Evolutionary conservation across 2,888 invertebrate genomes (phyloP).

Genomic region (Pachymerium ferrugineum): DNA sequence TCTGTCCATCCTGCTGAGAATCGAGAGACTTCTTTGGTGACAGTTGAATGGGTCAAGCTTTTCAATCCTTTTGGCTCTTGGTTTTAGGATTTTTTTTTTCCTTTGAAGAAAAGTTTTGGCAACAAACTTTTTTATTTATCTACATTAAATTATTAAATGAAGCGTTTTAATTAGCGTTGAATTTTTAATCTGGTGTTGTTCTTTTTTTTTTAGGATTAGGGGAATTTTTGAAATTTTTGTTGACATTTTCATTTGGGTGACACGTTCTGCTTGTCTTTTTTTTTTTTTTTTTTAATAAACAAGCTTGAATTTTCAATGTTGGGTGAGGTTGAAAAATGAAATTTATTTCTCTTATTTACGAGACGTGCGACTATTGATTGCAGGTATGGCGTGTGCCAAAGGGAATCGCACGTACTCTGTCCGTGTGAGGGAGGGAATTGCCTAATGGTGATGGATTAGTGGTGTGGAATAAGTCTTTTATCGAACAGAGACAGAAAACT

Average conservation of each 20-base stretch:
- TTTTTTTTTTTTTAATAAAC: background rate
- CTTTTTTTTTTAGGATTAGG: too few species aligned
- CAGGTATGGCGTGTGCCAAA: conserved; percentile 6
- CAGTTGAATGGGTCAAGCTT: conserved; percentile 2
- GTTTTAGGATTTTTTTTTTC: background rate
- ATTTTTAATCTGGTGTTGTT: too few species aligned
- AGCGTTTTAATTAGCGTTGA: too few species aligned
- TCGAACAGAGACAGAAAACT: conserved; percentile 21
- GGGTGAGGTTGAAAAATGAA: conserved; percentile 13
- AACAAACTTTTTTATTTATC: background rate
- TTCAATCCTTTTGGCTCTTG: background rate
- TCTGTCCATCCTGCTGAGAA: background rate
- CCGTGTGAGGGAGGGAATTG: conserved; percentile 9
- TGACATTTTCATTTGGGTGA: background rate
- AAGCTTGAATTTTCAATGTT: background rate
- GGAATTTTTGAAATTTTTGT: background rate
- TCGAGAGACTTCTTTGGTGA: background rate
- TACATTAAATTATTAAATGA: too few species aligned
- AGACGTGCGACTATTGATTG: conserved; percentile 15
- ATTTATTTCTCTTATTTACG: conserved; percentile 9
- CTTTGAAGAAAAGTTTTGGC: too few species aligned
- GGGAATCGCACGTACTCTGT: too few species aligned
- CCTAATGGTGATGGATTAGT: conserved; percentile 23
- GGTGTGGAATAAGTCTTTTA: conserved; percentile 32
- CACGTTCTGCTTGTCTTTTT: background rate